These are phyloP conservation scores for Acrocephalus arundinaceus DNA, from an alignment of 2,113 vertebrate genomes.

Conservation along the genomic window DNA sequence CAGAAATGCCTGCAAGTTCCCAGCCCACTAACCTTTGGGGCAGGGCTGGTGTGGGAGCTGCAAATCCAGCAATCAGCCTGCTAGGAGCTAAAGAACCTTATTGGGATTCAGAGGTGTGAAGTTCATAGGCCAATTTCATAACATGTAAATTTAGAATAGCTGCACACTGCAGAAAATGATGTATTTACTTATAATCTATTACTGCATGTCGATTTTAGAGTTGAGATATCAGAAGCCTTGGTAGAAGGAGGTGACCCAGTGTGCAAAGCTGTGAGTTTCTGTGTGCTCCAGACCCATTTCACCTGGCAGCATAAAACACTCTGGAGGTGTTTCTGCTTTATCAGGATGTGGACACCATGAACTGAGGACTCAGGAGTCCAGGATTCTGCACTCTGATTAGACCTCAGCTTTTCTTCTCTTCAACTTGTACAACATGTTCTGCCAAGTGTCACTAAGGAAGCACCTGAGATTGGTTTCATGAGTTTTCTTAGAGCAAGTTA, in stretches of 20 bases:
- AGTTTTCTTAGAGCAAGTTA: background rate
- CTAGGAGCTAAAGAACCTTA: background rate
- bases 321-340: background rate
- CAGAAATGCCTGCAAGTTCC: background rate
- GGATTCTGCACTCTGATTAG: background rate
- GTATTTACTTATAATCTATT: background rate
- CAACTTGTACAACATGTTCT: accelerated
- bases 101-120: background rate
- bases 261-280: background rate
- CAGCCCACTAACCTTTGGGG: background rate
- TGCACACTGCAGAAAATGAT: background rate
- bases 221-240: background rate
- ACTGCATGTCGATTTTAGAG: background rate
- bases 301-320: background rate
- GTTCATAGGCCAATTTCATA: background rate
- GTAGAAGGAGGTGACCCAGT: background rate
- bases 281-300: background rate
- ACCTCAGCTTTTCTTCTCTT: background rate
- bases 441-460: background rate
- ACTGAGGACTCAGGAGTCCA: background rate
- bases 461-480: background rate
- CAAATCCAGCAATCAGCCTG: background rate
- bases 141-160: background rate
- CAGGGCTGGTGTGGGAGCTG: background rate
- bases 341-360: background rate